phyloP scores from a whole-genome alignment of 2,888 invertebrate genomes.

The Netelia fuscicornis region DNA sequence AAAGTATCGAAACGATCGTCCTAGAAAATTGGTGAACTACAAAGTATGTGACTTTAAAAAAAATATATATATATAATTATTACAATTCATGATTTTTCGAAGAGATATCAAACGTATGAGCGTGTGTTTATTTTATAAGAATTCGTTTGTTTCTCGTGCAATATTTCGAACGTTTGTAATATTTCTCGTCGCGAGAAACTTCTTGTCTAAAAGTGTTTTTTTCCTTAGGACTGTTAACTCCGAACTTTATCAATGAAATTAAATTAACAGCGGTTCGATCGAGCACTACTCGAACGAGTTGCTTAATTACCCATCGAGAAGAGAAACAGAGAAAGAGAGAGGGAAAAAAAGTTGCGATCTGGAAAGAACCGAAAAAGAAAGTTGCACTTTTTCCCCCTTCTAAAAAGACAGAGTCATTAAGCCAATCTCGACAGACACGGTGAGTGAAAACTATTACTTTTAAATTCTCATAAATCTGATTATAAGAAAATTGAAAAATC shows the following conservation, averaged over 20 bases:
- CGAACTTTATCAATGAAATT: conserved; percentile 5
- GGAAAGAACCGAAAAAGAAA: not conserved
- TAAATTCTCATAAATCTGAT: not conserved
- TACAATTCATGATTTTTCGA: too few relatives aligned
- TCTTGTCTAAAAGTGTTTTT: not conserved
- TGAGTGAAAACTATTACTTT: not conserved
- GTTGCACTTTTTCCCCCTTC: not conserved
- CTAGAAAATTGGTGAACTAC: not conserved
- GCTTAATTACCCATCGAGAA: conserved; percentile 8
- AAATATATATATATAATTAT: too few relatives aligned
- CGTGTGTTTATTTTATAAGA: too few relatives aligned
- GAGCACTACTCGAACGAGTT: not conserved
- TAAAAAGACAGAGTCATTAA: not conserved
- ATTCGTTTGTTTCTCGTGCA: too few relatives aligned
- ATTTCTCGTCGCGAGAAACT: not conserved
- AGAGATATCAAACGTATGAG: too few relatives aligned
- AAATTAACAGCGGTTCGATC: conserved; percentile 19
- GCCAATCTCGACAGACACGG: not conserved
- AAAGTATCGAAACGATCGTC: not conserved
- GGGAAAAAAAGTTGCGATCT: not conserved
- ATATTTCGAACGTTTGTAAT: not conserved
- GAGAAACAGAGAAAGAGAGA: not conserved
- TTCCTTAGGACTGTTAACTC: not conserved
- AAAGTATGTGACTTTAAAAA: too few relatives aligned
- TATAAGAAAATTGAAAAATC: not conserved